Base-by-base conservation (phyloP, 2,113 vertebrate species). In the Cygnus atratus region DNA sequence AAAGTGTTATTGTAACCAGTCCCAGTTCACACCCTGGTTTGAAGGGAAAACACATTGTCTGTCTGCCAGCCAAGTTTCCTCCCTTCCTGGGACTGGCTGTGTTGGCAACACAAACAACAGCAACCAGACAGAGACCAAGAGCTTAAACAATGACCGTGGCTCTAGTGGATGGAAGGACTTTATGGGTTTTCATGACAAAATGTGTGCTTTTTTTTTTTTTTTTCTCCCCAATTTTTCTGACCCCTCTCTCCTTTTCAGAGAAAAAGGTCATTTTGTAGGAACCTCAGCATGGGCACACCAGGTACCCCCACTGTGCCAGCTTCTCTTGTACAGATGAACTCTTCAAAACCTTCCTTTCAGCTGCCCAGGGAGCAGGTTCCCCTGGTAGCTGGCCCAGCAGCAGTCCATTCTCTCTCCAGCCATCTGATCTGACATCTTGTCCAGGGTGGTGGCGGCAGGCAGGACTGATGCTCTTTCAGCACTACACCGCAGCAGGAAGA, bases 101-200 rank as follows among this genome's bases (percentile, higher is more conserved):
- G 24, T 86, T 89, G 94, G 92, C 82, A 94, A 90, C 94, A 46
- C 57, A 84, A 87, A 87, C 84, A 95, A 88, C 88, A 87, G 88
- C 85, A 92, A 92, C 67, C 66, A 93, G 87, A 87, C 52, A 88
- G 84, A 61, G 50, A 70, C 66, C 76, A 70, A 21, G 67, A 43
- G n/a, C 54, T 78, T 44, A 70, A 92, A 75, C 59, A 91, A 88
- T 58, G 71, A 43, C 54, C 0, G 0, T 0, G 19, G 35, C 33
- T 41, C 61, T 31, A 50, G 50, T 12, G 9, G 37, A 14, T 54
- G 39, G 57, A 75, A 79, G 76, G 67, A 35, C 65, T 65, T 68
- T 29, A 41, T 0, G 1, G 6, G 14, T 48, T 18, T 72, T 61
- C 57, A 21, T 21, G 37, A 68, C 67, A 46, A 65, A 33, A 22